Conservation (phyloP, 2,797 vertebrate species). For the Megalops cyprinoides region DNA sequence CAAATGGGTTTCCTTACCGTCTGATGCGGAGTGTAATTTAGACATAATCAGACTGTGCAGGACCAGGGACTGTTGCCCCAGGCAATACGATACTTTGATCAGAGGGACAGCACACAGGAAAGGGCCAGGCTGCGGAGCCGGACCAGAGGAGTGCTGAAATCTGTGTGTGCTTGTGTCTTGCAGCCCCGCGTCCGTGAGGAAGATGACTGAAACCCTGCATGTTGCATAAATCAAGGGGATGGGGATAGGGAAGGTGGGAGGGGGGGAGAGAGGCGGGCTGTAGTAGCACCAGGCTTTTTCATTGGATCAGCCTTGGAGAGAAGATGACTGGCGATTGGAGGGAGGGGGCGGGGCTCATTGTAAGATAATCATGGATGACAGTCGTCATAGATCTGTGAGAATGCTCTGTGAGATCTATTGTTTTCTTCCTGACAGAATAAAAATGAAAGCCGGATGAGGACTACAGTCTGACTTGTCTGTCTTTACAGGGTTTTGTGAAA, state of each 20-base stretch:
- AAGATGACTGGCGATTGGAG: background rate
- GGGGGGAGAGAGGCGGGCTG: background rate
- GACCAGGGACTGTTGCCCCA: too few species aligned
- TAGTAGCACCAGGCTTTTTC: background rate
- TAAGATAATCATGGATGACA: background rate
- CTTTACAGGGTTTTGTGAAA: background rate
- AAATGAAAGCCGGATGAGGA: constrained; percentile 6
- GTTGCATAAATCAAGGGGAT: too few species aligned
- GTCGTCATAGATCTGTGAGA: background rate
- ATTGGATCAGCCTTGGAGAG: background rate
- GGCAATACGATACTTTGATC: too few species aligned
- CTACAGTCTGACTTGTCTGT: background rate
- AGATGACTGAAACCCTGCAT: constrained; percentile 5
- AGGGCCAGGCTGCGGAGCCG: background rate
- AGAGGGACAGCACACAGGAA: background rate
- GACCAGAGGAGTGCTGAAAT: background rate
- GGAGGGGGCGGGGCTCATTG: constrained; percentile 7
- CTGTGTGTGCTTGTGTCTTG: background rate
- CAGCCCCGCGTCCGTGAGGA: constrained; percentile 2
- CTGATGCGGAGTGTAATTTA: too few species aligned
- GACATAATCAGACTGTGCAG: too few species aligned
- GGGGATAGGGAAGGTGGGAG: background rate
- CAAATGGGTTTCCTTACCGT: too few species aligned
- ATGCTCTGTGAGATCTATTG: background rate
- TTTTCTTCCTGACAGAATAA: constrained; percentile 33